Conservation (phyloP, 2,888 invertebrate species). For the Eupithecia vulgata region DNA sequence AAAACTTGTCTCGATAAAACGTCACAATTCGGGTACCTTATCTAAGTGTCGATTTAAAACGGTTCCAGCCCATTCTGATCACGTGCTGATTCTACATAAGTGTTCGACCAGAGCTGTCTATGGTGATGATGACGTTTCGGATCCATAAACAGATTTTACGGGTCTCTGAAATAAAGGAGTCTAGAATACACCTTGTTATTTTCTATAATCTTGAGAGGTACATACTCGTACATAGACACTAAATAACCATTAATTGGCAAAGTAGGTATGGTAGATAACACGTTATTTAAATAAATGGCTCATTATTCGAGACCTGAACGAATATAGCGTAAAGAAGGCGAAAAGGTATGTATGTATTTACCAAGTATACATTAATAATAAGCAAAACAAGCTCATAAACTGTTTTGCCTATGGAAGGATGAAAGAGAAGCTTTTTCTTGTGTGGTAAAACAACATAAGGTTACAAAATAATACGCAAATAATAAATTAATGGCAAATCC, state of each 20-base stretch:
- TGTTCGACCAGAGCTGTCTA: not conserved
- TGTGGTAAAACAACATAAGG: not conserved
- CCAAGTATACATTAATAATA: not conserved
- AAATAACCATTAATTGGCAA: not conserved
- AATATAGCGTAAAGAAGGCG: not conserved
- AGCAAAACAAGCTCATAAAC: not conserved
- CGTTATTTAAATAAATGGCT: not conserved
- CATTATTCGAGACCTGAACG: not conserved
- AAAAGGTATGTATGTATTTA: not conserved
- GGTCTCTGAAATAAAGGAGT: not conserved
- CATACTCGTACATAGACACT: not conserved
- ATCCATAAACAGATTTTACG: not conserved
- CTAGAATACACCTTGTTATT: not conserved
- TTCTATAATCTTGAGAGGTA: not conserved
- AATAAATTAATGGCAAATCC: not conserved
- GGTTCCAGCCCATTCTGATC: not conserved
- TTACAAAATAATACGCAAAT: not conserved
- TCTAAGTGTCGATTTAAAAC: not conserved
- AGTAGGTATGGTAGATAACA: not conserved
- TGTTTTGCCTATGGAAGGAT: not conserved
- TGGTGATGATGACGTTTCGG: not conserved
- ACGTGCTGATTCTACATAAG: not conserved
- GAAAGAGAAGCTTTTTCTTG: not conserved
- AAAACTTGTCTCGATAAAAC: too few relatives aligned
- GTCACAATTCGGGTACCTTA: too few relatives aligned